Conservation (phyloP, 2,888 invertebrate species). For the Steromphala cineraria region DNA sequence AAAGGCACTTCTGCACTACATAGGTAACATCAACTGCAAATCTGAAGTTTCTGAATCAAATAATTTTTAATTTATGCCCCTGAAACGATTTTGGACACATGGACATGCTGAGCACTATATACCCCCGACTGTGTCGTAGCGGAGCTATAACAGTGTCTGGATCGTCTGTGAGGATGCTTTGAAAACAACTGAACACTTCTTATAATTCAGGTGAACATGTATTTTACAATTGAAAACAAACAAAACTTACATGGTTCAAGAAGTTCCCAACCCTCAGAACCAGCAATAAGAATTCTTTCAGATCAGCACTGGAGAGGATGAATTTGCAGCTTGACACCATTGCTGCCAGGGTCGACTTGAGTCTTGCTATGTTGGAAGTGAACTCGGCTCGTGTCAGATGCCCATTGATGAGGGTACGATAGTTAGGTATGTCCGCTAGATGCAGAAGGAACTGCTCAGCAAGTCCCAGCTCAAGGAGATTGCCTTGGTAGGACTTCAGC, state of each 20-base stretch:
- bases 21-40: no score
- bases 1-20: no score
- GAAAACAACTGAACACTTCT: no score
- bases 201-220: no score
- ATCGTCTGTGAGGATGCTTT: no score
- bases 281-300: conserved; percentile 66
- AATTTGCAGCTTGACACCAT: conserved; percentile 56
- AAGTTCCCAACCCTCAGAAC: conserved; percentile 72
- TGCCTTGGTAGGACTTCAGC: conserved; percentile 71
- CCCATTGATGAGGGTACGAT: conserved; percentile 72
- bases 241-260: conserved; percentile 67
- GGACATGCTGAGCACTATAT: no score
- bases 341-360: conserved; percentile 52
- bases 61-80: no score
- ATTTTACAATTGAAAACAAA: neutral
- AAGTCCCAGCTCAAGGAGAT: conserved; percentile 71
- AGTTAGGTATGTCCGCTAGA: conserved; percentile 73
- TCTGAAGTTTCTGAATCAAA: no score
- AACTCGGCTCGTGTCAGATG: conserved; percentile 76
- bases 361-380: conserved; percentile 49
- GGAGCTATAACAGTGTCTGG: no score
- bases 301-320: conserved; percentile 51
- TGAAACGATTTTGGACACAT: no score
- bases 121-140: no score
- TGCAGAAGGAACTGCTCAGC: conserved; percentile 76